Base-by-base conservation (phyloP, 1,140 invertebrate species). In the Diachasma alloeum region DNA sequence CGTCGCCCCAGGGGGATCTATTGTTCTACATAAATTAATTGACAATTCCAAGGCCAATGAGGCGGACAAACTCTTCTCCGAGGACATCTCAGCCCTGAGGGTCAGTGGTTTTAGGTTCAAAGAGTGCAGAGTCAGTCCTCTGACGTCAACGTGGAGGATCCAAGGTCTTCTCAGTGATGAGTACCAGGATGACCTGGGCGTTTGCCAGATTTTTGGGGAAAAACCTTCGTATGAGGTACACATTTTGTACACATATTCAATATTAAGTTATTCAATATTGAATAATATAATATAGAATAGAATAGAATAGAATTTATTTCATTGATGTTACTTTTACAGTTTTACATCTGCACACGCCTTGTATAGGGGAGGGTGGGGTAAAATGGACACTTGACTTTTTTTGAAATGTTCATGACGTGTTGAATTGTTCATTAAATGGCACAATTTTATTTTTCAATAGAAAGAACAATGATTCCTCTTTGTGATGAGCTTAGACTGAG, bases 161-260 rank as follows among this genome's bases (percentile, higher is more conserved):
- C 81, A 87, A 68, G 86, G 93, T 37, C 92, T 92, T 80, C 83
- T 93, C 0, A 91, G 90, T 80, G 92, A 92, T 4, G 91, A 92
- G 80, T 85, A 92, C 36, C 91, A 92, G 83, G 83, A 92, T 6
- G 79, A 77, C 22, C 84, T 87, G 77, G 81, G 84, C 67, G 72
- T 85, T 19, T 87, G 84, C 59, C 86, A 88, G 84, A 82, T 93
- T 72, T 81, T 88, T 22, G 91, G 90, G 42, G 87, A 91, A 68
- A 95, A 94, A 88, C 93, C 93, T 24, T 90, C 91, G 73, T 95
- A 93, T 87, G 92, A 94, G 88, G 86, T 86, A 81, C 2, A 31
- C 31, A 2, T 3, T 31, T 31, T 2, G 2, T 31, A 6, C n/a
- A n/a, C n/a, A n/a, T n/a, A n/a, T n/a, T n/a, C n/a, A n/a, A n/a